A percentile compares a stretch with the other conserved stretches of the same genome.
Evolutionary conservation across 2,888 invertebrate species (phyloP).

Genomic region (Allolobophora icterica): DNA sequence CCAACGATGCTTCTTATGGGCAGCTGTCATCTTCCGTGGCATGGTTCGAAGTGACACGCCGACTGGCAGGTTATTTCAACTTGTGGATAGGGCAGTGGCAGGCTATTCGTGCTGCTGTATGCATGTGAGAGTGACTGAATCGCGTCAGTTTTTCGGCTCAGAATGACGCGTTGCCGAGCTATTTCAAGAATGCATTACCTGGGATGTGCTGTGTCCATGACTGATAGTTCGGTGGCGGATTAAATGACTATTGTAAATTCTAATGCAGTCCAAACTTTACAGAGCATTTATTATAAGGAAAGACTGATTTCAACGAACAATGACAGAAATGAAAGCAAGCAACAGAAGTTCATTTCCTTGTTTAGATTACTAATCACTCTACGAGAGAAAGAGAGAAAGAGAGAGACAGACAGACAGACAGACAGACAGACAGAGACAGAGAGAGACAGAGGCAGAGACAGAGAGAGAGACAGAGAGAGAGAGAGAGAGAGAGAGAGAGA

Average conservation of each 20-base stretch:
- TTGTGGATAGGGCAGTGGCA: neutral
- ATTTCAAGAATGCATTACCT: neutral
- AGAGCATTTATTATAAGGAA: neutral
- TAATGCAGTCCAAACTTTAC: neutral
- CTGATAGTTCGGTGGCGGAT: too few relatives aligned
- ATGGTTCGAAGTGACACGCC: neutral
- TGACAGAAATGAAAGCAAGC: too few relatives aligned
- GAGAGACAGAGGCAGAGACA: too few relatives aligned
- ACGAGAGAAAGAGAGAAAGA: too few relatives aligned
- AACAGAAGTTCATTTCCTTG: too few relatives aligned
- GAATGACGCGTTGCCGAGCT: neutral
- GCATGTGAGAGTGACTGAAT: neutral
- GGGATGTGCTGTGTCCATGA: neutral
- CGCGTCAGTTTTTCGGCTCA: neutral
- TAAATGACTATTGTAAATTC: neutral
- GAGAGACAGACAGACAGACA: too few relatives aligned
- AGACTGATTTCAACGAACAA: too few relatives aligned
- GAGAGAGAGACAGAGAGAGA: too few relatives aligned
- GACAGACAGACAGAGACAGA: too few relatives aligned
- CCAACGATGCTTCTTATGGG: neutral
- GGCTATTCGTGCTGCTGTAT: neutral
- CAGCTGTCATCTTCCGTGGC: neutral
- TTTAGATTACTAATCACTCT: neutral
- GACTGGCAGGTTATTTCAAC: too few relatives aligned
- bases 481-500: too few relatives aligned